These are phyloP conservation scores for Agrilus mali DNA, from an alignment of 2,888 invertebrate genomes.

Conservation along the genomic window DNA sequence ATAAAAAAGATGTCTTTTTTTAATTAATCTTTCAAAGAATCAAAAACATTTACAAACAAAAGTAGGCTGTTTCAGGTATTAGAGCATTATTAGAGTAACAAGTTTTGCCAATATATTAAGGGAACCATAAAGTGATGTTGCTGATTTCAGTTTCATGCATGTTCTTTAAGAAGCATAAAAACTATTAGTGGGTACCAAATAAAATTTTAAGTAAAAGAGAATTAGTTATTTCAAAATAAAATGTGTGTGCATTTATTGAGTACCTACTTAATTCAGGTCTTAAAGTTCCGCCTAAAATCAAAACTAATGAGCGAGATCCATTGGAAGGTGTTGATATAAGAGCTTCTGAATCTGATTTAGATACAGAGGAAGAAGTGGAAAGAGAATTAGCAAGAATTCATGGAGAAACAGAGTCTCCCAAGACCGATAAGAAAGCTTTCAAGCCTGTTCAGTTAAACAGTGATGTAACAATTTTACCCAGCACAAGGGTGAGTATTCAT, in stretches of 20 bases:
- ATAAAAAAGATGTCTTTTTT: too few relatives aligned
- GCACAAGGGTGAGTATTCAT: slow-evolving; percentile 14
- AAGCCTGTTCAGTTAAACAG: slow-evolving; percentile 20
- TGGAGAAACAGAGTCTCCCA: slow-evolving; percentile 17
- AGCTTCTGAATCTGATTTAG: slow-evolving; percentile 19
- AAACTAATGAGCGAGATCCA: slow-evolving; percentile 14
- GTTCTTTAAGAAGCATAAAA: not conserved
- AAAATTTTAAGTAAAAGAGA: not conserved
- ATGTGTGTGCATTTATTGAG: not conserved
- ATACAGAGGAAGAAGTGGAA: slow-evolving; percentile 16
- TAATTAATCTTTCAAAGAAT: too few relatives aligned
- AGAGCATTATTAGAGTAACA: too few relatives aligned
- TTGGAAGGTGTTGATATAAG: slow-evolving; percentile 11
- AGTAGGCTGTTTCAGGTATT: too few relatives aligned
- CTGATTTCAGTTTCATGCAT: too few relatives aligned
- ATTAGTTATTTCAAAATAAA: too few relatives aligned
- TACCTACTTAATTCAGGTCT: slow-evolving; percentile 1
- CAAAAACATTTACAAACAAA: too few relatives aligned
- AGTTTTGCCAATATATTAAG: too few relatives aligned
- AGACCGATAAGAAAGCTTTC: slow-evolving; percentile 16
- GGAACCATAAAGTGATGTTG: too few relatives aligned
- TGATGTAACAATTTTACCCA: slow-evolving; percentile 19
- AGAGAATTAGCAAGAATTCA: slow-evolving; percentile 10
- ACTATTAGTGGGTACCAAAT: not conserved
- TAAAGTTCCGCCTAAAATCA: slow-evolving; percentile 3